These are phyloP conservation scores for Plecotus auritus DNA, from an alignment of 2,113 vertebrate species.

Conservation along the genomic window DNA sequence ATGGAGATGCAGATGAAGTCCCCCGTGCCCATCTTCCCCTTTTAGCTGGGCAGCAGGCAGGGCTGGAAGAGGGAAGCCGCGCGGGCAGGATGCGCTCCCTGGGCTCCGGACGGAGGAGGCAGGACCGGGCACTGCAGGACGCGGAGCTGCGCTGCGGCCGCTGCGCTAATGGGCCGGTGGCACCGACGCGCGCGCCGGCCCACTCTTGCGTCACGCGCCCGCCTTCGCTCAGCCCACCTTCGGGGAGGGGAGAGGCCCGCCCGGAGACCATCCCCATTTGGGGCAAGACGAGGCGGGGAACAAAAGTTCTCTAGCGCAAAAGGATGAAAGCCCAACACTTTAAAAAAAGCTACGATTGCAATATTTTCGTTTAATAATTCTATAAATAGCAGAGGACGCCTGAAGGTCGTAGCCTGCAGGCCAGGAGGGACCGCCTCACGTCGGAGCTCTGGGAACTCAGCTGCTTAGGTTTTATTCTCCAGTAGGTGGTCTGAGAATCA, in stretches of 20 bases:
- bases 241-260: not conserved
- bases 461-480: not conserved
- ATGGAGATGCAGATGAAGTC: constrained; percentile 94
- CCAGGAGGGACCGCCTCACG: not conserved
- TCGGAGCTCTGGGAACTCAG: not conserved
- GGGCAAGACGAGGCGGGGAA: not conserved
- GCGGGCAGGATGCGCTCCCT: not conserved
- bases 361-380: not conserved
- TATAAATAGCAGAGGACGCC: not conserved
- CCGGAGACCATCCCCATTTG: not conserved
- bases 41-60: not conserved
- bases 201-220: constrained; percentile 80
- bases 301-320: no score
- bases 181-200: constrained; percentile 47
- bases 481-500: not conserved
- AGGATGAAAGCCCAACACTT: not conserved
- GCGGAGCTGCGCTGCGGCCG: not conserved
- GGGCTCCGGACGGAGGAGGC: not conserved
- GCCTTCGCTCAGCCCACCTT: constrained; percentile 78
- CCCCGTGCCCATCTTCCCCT: constrained; percentile 89
- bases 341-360: fast-evolving
- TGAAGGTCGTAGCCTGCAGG: not conserved
- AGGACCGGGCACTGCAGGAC: not conserved
- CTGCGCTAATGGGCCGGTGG: constrained; percentile 5
- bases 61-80: not conserved